Evolutionary conservation across 1,140 invertebrate genomes (phyloP), one percentile per base, ranked within the genome.

Genomic region (Diabrotica undecimpunctata): DNA sequence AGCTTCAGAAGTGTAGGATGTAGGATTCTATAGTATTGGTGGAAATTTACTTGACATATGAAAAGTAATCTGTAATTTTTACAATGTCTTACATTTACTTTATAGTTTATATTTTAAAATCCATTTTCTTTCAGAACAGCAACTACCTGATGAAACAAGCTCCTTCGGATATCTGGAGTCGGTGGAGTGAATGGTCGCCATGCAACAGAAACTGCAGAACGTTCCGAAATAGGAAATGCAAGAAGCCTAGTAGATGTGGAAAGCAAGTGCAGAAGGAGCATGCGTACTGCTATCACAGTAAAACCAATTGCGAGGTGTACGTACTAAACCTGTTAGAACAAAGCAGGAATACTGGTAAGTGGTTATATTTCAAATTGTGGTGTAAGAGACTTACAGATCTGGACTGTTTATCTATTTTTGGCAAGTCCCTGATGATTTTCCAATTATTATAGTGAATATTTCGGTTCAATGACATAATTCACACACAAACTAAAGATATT

Each of bases 221-320:
- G 0, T 62, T 78, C 6, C 69, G 82, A 54, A 78, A 78, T 35
- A 81, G 92, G 75, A 85, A 86, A 75, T 96, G 94, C 75, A 87
- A 85, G 70, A 87, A 87, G 72, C 85, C 84, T 10, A 82, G 86
- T 11, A 81, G 90, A 65, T 96, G 94, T 61, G 69, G 74, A 86
- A 76, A 76, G 87, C 89, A 74, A 85, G 90, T 54, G 84, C 94
- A 66, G 84, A 87, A 66, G 88, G 70, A 96, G 77, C 89, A 88
- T 5, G 91, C 92, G 6, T 92, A 91, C 70, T 97, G 94, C 74
- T 94, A 92, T 74, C 83, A 88, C 2, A 88, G 91, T 72, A 89
- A 88, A 52, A 90, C 88, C 63, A 87, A 86, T 66, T 94, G 92
- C 76, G 88, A 94, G 74, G 83, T 82, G 54, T 91, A 88, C 86